Conservation (phyloP, 2,888 invertebrate species). For the Macaria notata region DNA sequence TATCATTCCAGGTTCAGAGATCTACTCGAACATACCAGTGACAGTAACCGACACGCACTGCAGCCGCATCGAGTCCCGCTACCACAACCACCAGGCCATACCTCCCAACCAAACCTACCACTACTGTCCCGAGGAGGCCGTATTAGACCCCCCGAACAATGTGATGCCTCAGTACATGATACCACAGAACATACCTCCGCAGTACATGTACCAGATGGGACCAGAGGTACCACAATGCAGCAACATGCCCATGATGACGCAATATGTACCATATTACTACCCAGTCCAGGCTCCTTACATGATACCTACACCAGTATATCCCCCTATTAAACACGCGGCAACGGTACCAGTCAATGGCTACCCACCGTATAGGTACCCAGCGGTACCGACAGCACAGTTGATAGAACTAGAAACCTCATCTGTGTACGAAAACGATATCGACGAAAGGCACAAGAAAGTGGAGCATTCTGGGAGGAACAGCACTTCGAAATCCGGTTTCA, state of each 20-base stretch:
- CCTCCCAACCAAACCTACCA: constrained; percentile 36
- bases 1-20: constrained; percentile 57
- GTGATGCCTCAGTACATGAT: constrained; percentile 46
- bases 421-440: constrained; percentile 58
- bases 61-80: constrained; percentile 45
- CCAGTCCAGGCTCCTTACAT: constrained; percentile 74
- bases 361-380: constrained; percentile 68
- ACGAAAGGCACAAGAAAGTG: constrained; percentile 51
- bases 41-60: constrained; percentile 45
- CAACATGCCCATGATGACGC: constrained; percentile 60
- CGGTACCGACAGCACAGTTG: constrained; percentile 85
- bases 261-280: constrained; percentile 73
- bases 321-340: constrained; percentile 71
- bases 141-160: constrained; percentile 8
- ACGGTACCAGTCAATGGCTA: constrained; percentile 76
- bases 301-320: constrained; percentile 71
- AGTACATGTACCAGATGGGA: constrained; percentile 41
- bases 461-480: constrained; percentile 64
- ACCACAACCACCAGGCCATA: constrained; percentile 36
- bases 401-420: constrained; percentile 84
- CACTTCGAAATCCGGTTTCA: constrained; percentile 67
- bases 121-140: constrained; percentile 33
- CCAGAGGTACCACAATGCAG: constrained; percentile 44
- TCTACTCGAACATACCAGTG: constrained; percentile 67
- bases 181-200: constrained; percentile 45